Evolutionary conservation across 2,888 invertebrate species (phyloP), one percentile per base, ranked within the genome.

Genomic region (Pyrgus malvae): DNA sequence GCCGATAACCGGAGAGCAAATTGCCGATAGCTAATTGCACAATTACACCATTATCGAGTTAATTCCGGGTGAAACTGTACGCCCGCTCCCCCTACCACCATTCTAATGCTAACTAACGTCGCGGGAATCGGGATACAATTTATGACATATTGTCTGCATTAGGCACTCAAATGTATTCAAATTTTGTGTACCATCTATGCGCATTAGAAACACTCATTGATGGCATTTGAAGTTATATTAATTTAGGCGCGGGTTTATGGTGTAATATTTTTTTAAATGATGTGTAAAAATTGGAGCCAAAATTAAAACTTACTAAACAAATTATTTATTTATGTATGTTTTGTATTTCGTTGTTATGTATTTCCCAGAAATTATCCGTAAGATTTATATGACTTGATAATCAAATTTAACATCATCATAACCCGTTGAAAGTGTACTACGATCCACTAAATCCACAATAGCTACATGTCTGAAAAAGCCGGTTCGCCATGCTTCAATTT

Each of bases 1-100:
- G 68, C 68, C 72, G 73, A 76, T 78, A 80, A 80, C 70, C 69
- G 65, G 65, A 77, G 70, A 78, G 76, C 72, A 80, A 88, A 82
- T 84, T 81, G 78, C 69, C 76, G 70, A 74, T 75, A 68, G 75
- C 74, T 88, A 85, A 87, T 87, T 85, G 84, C 74, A 79, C 83
- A 83, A 86, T 89, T 88, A 88, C 76, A 74, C 76, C 74, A 87
- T 89, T 85, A 88, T 81, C 83, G 76, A 81, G 80, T 85, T 86
- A 86, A 86, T 86, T 85, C 80, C 76, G 80, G 78, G 71, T 81
- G 89, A 86, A 86, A 85, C 78, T 66, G 74, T 75, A 83, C 76
- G 73, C 61, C 65, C 60, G 12, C 38, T 38, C 54, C 48, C 46
- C 35, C 37, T n/a, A 42, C 40, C 64, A 61, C 74, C 67, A 78